Percentiles rank a stretch among this genome's conserved stretches.
phyloP scores from a whole-genome alignment of 2,797 vertebrate species.

The Denticeps clupeoides region DNA sequence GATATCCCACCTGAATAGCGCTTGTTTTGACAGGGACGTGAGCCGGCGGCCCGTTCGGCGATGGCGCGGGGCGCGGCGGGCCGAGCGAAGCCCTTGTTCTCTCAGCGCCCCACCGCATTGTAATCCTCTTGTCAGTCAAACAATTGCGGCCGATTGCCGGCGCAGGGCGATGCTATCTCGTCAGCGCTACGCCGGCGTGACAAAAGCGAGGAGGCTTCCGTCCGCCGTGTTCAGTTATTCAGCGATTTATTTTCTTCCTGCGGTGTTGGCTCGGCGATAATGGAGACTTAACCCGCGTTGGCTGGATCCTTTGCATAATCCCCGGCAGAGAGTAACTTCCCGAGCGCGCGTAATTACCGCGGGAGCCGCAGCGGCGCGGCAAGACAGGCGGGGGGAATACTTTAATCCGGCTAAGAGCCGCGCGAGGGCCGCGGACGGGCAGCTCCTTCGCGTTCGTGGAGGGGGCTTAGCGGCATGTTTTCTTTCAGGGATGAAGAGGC shows the following conservation, averaged over 20 bases:
- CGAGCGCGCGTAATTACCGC: slow-evolving; percentile 36
- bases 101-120: slow-evolving; percentile 45
- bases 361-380: slow-evolving; percentile 23
- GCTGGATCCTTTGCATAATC: slow-evolving; percentile 49
- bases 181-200: slow-evolving; percentile 25
- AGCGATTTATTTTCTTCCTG: too few species aligned
- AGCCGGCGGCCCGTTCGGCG: slow-evolving; percentile 35
- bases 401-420: slow-evolving; percentile 12
- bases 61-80: slow-evolving; percentile 37
- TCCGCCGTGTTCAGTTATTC: too few species aligned
- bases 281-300: slow-evolving; percentile 51
- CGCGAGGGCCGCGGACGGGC: not conserved
- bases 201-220: too few species aligned
- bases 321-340: slow-evolving; percentile 38
- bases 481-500: too few species aligned
- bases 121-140: slow-evolving; percentile 59
- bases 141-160: slow-evolving; percentile 40
- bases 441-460: too few species aligned
- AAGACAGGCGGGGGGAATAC: slow-evolving; percentile 23
- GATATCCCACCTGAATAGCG: slow-evolving; percentile 35
- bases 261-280: slow-evolving; percentile 39
- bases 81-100: slow-evolving; percentile 38
- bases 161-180: slow-evolving; percentile 40
- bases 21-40: slow-evolving; percentile 58
- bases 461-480: too few species aligned